Conservation (phyloP, 2,113 vertebrate genomes). For the Sapayoa aenigma region DNA sequence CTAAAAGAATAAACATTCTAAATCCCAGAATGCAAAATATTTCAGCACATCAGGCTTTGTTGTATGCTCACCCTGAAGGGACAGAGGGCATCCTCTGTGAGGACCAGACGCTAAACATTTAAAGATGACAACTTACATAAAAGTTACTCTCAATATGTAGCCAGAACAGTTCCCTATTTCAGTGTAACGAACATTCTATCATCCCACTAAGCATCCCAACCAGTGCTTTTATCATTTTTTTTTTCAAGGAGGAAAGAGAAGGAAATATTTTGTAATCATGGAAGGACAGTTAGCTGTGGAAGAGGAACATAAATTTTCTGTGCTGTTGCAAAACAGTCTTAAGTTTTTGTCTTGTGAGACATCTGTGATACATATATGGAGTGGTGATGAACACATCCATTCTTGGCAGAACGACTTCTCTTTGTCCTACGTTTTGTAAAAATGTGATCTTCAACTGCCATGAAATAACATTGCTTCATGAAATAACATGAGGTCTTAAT, state of each 20-base stretch:
- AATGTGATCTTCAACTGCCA: not conserved
- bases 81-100: not conserved
- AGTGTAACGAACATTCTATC: not conserved
- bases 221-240: not conserved
- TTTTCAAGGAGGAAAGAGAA: not conserved
- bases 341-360: not conserved
- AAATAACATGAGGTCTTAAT: not conserved
- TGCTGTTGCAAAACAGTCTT: not conserved
- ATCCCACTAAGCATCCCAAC: not conserved
- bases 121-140: not conserved
- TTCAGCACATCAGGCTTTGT: not conserved
- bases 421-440: constrained; percentile 6
- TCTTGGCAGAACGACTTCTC: not conserved
- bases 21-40: not conserved
- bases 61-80: not conserved
- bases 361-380: constrained; percentile 6
- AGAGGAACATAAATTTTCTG: not conserved
- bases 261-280: not conserved
- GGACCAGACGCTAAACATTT: not conserved
- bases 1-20: not conserved
- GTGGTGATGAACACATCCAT: not conserved
- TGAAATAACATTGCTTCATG: not conserved
- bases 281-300: not conserved
- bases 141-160: not conserved
- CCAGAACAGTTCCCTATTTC: not conserved